Evolutionary conservation across 2,113 vertebrate species (phyloP).

Genomic region (Clinocottus analis): DNA sequence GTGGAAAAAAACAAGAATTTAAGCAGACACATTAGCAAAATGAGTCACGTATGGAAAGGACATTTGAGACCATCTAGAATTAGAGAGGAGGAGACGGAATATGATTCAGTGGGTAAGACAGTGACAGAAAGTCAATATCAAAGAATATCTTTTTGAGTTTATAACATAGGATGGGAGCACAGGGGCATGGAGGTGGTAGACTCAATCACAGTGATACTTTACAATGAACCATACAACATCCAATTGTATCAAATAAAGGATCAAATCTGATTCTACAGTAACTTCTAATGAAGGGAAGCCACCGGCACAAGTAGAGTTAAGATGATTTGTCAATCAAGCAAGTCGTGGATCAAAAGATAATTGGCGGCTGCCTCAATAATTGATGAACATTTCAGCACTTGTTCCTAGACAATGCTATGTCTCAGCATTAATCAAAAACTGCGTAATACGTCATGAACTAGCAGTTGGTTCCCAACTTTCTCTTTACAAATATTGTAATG

Average conservation of each 20-base stretch:
- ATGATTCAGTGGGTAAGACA: not conserved
- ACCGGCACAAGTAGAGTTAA: not conserved
- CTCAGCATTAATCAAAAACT: not conserved
- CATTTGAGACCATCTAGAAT: slow-evolving; percentile 11
- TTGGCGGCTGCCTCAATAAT: not conserved
- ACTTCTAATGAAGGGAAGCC: not conserved
- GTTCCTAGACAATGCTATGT: not conserved
- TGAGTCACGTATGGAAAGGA: not conserved
- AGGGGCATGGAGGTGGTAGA: not conserved
- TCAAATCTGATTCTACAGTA: not conserved
- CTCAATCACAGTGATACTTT: not conserved
- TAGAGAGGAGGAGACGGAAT: not conserved
- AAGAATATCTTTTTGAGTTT: not conserved
- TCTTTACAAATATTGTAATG: not conserved
- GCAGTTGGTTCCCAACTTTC: not conserved
- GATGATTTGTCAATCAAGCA: not conserved
- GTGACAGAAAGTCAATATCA: not conserved
- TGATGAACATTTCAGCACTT: not conserved
- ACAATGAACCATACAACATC: no score
- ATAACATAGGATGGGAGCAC: not conserved
- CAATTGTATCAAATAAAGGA: not conserved
- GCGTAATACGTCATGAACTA: not conserved
- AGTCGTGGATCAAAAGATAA: not conserved
- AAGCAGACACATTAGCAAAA: not conserved
- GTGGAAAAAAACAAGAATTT: not conserved